Conservation (phyloP, 2,113 vertebrate species). For the Montifringilla adamsi region DNA sequence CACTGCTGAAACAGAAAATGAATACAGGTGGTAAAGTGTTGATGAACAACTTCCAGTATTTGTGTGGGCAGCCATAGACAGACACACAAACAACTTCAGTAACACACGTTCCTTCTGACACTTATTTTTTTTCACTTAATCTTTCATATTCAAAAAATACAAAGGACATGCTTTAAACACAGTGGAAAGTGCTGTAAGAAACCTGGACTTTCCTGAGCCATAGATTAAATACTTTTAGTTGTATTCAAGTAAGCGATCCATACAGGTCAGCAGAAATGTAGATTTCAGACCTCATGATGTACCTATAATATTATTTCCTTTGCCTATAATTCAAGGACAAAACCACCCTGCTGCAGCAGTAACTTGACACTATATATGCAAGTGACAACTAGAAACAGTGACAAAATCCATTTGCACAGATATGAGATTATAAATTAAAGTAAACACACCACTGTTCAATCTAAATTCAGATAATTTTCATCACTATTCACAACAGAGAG, state of each 20-base stretch:
- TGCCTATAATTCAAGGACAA: not conserved
- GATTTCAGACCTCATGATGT: not conserved
- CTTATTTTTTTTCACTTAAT: not conserved
- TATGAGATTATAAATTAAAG: not conserved
- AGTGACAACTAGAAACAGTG: not conserved
- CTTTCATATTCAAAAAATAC: not conserved
- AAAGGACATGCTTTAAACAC: not conserved
- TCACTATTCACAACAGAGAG: not conserved
- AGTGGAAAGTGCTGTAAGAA: not conserved
- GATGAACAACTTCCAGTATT: not conserved
- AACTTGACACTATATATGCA: not conserved
- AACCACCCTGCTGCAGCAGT: not conserved
- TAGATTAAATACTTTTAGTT: not conserved
- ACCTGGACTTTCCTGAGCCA: not conserved
- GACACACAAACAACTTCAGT: not conserved
- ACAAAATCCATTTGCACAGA: not conserved
- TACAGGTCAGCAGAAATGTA: not conserved
- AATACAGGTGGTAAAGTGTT: not conserved
- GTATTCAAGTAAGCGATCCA: not conserved
- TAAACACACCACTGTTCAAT: not conserved
- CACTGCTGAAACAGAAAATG: not conserved
- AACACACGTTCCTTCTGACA: not conserved
- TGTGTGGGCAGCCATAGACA: not conserved
- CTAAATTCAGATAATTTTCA: not conserved
- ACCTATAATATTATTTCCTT: not conserved